Evolutionary conservation across 2,113 vertebrate species (phyloP), one percentile per base, ranked within the genome.

Genomic region (chimpanzee (Pan troglodytes)): DNA sequence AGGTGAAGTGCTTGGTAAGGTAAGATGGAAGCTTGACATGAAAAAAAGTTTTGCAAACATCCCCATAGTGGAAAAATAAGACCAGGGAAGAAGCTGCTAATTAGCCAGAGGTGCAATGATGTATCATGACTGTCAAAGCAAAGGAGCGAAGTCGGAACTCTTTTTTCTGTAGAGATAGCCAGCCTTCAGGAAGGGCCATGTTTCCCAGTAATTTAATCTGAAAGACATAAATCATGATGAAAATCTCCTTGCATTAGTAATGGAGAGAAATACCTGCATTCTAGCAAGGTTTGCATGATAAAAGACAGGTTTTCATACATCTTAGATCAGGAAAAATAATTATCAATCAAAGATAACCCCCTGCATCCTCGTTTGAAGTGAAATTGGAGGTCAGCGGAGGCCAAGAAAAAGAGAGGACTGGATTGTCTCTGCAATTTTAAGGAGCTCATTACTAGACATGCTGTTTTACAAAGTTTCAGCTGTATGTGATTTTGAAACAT

Each of bases 401-500:
- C 88, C 64, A 92, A 75, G 96, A 87, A 95, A 2, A 89, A 96
- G 96, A 88, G 0, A 97, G 5, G 45, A 30, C 38, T 95, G 72
- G 79, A 75, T 82, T 35, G 95, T 97, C 80, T 95, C 43, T 72
- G 82, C 9, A 96, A 96, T 92, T 92, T 96, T 85, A 96, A 97
- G 76, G 94, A 97, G 95, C 27, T 22, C 78, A 17, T 91, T 92
- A 97, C 72, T 55, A 96, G 88, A 70, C 93, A 92, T 59, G 96
- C 93, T 45, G 55, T 80, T 97, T 97, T 94, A 55, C 93, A 83
- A 95, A 80, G 27, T 22, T 93, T 98, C 92, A 97, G 96, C 92
- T 68, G 89, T 50, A 96, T 79, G 30, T 94, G 97, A 96, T 98
- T 98, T 98, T 96, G 95, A 98, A 95, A 95, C 48, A 94, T 96